These are phyloP conservation scores for Aphaenogaster ashmeadi DNA, from an alignment of 1,140 invertebrate species.

Conservation along the genomic window DNA sequence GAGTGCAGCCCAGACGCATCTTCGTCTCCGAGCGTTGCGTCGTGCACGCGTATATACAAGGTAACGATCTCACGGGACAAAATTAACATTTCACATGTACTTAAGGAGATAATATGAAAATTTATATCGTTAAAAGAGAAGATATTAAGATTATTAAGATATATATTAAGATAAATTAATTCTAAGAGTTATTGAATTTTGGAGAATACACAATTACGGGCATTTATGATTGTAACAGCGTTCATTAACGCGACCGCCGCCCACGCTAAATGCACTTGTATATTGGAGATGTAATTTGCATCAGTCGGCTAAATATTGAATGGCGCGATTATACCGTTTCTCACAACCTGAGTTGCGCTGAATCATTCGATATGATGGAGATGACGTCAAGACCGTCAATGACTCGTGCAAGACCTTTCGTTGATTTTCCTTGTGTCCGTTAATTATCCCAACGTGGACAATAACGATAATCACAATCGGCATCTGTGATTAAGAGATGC, in stretches of 20 bases:
- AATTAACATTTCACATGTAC: neutral
- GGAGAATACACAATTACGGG: neutral
- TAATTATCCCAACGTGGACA: constrained; percentile 47
- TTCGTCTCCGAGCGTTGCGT: neutral
- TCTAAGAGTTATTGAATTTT: neutral
- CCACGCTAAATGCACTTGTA: neutral
- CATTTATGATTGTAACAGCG: neutral
- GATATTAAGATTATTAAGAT: neutral
- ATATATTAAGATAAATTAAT: neutral
- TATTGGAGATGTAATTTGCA: constrained; percentile 28
- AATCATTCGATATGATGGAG: constrained; percentile 35
- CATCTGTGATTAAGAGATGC: constrained; percentile 23
- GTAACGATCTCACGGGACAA: neutral
- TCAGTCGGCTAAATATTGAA: constrained; percentile 32
- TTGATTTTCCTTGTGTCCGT: neutral
- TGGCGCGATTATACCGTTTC: constrained; percentile 28
- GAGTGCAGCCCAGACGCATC: neutral
- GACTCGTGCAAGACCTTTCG: constrained; percentile 2
- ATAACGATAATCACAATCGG: constrained; percentile 27
- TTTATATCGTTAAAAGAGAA: neutral
- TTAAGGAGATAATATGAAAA: neutral
- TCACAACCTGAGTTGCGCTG: constrained; percentile 24
- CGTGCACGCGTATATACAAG: neutral
- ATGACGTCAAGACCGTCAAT: constrained; percentile 19
- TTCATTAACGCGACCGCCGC: neutral